Conservation (phyloP, 1,140 invertebrate species). For the Ceratina calcarata region DNA sequence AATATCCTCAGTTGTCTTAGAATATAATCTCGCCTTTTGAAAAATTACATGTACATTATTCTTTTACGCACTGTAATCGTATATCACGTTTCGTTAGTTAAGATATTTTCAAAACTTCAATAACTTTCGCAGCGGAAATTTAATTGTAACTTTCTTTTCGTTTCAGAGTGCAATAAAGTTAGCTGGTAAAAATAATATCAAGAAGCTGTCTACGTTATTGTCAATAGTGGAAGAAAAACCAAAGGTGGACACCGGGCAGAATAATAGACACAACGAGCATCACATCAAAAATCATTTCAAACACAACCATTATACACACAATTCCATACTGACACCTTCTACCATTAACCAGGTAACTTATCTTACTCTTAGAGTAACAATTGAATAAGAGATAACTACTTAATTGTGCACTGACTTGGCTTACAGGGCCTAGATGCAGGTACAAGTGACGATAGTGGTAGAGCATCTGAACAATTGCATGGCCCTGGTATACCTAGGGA, state of each 20-base stretch:
- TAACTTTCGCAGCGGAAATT: no score
- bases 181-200: constrained; percentile 82
- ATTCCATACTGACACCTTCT: constrained; percentile 79
- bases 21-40: constrained; percentile 8
- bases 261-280: constrained; percentile 80
- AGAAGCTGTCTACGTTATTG: constrained; percentile 79
- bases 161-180: constrained; percentile 83
- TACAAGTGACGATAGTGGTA: constrained; percentile 88
- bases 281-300: constrained; percentile 80
- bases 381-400: not conserved
- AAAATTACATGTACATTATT: not conserved
- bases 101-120: no score
- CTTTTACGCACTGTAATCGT: not conserved
- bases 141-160: constrained; percentile 45
- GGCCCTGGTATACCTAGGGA: constrained; percentile 86
- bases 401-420: not conserved
- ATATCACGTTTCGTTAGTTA: not conserved
- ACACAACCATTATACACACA: constrained; percentile 79
- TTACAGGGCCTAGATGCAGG: constrained; percentile 87
- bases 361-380: not conserved
- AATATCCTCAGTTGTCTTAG: not conserved
- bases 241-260: constrained; percentile 82
- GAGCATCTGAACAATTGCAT: constrained; percentile 88
- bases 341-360: constrained; percentile 76
- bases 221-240: constrained; percentile 82